phyloP scores from a whole-genome alignment of 2,888 invertebrate species.

The Boloria euphrosyne region DNA sequence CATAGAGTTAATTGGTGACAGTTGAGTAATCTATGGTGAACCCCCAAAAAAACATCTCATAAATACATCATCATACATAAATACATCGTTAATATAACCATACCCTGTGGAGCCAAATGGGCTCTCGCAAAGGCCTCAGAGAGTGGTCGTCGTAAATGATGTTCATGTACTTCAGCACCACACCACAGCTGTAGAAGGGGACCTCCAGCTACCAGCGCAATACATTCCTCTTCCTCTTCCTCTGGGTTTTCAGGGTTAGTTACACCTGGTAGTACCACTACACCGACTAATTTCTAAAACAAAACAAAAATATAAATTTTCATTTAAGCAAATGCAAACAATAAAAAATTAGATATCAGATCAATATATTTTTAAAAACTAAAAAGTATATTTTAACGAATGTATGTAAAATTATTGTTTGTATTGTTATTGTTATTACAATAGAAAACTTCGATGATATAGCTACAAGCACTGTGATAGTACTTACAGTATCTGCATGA shows the following conservation, averaged over 20 bases:
- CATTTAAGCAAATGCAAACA: neutral
- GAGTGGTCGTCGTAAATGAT: constrained; percentile 87
- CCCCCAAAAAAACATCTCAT: too few relatives aligned
- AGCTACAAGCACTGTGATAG: too few relatives aligned
- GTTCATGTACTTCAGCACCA: constrained; percentile 87
- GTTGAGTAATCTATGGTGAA: too few relatives aligned
- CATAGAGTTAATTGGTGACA: too few relatives aligned
- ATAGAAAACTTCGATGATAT: too few relatives aligned
- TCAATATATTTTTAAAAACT: neutral
- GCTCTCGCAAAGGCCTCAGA: constrained; percentile 85
- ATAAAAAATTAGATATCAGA: neutral
- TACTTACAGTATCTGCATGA: constrained; percentile 84
- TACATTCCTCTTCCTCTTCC: constrained; percentile 65
- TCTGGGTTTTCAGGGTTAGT: constrained; percentile 55
- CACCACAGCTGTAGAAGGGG: constrained; percentile 93
- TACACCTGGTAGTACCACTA: constrained; percentile 83
- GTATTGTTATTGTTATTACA: too few relatives aligned
- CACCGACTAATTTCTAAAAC: constrained; percentile 85
- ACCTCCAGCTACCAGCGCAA: constrained; percentile 85
- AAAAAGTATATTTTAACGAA: too few relatives aligned
- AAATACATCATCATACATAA: too few relatives aligned
- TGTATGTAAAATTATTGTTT: too few relatives aligned
- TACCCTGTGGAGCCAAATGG: constrained; percentile 46
- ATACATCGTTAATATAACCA: neutral
- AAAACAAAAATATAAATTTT: neutral